Evolutionary conservation across 2,888 invertebrate genomes (phyloP).

Genomic region (Psylliodes chrysocephalus): DNA sequence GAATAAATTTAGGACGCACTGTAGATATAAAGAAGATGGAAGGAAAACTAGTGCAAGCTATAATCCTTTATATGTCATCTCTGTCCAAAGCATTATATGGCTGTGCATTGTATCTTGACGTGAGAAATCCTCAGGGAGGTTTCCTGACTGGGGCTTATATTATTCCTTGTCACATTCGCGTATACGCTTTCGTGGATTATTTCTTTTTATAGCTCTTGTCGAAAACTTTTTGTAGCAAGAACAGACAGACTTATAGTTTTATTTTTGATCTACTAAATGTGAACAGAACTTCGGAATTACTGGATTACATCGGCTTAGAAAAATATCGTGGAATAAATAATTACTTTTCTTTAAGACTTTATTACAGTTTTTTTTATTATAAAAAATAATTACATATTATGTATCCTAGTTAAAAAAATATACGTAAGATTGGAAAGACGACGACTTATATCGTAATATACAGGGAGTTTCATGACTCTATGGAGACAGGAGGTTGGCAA

Average conservation of each 20-base stretch:
- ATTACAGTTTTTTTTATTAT: too few species aligned
- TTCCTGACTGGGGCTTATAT: conserved; percentile 56
- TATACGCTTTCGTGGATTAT: conserved; percentile 57
- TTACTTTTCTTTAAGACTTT: not conserved
- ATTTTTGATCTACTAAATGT: conserved; percentile 13
- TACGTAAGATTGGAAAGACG: too few species aligned
- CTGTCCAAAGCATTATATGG: conserved; percentile 47
- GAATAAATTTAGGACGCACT: not conserved
- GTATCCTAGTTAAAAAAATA: too few species aligned
- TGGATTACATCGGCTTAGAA: not conserved
- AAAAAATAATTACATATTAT: too few species aligned
- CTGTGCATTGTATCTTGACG: conserved; percentile 60
- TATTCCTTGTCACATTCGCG: conserved; percentile 58
- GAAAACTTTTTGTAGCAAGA: conserved; percentile 24
- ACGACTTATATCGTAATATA: too few species aligned
- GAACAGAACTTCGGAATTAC: conserved; percentile 9
- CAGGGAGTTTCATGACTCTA: too few species aligned
- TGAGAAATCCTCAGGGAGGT: conserved; percentile 61
- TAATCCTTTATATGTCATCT: conserved; percentile 46
- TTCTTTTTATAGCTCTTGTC: conserved; percentile 50
- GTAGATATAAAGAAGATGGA: not conserved
- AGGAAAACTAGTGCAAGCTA: conserved; percentile 32
- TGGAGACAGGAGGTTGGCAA: too few species aligned
- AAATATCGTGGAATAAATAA: not conserved
- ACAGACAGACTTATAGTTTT: conserved; percentile 20